These are phyloP conservation scores for Eustalomyia histrio DNA, from an alignment of 2,888 invertebrate genomes.

Conservation along the genomic window DNA sequence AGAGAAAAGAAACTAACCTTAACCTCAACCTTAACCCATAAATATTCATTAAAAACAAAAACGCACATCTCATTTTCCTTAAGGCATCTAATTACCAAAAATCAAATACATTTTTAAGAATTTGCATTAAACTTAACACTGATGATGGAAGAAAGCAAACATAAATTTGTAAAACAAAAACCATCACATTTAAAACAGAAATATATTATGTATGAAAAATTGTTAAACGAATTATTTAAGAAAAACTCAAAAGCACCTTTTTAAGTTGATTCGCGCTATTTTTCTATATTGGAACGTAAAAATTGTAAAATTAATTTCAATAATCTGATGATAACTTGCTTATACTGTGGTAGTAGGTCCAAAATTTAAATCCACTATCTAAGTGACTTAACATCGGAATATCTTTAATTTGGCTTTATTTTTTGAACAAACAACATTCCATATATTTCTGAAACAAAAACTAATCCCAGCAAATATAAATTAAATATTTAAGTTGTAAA, in stretches of 20 bases:
- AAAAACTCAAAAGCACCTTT: constrained; percentile 16
- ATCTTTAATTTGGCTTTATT: constrained; percentile 2
- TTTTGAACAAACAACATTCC: constrained; percentile 18
- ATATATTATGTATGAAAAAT: not conserved
- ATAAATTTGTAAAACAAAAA: constrained; percentile 1
- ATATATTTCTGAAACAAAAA: not conserved
- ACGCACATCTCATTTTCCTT: constrained; percentile 36
- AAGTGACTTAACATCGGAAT: constrained; percentile 41
- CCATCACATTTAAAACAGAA: constrained; percentile 27
- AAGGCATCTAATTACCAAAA: constrained; percentile 28
- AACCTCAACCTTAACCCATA: constrained; percentile 34
- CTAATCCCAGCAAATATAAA: constrained; percentile 1
- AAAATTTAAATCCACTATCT: constrained; percentile 39
- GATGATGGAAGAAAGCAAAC: constrained; percentile 23
- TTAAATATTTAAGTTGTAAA: not conserved
- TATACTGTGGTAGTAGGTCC: constrained; percentile 56
- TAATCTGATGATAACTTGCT: constrained; percentile 43
- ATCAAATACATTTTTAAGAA: not conserved
- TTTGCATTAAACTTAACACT: constrained; percentile 27
- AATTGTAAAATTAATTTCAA: constrained; percentile 10
- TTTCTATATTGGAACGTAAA: constrained; percentile 14
- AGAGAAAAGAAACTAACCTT: constrained; percentile 3
- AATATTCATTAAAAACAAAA: constrained; percentile 41
- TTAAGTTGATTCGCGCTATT: constrained; percentile 15
- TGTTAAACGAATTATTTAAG: constrained; percentile 29